Base-by-base conservation (phyloP, 1,140 invertebrate genomes). In the Cyclina sinensis region DNA sequence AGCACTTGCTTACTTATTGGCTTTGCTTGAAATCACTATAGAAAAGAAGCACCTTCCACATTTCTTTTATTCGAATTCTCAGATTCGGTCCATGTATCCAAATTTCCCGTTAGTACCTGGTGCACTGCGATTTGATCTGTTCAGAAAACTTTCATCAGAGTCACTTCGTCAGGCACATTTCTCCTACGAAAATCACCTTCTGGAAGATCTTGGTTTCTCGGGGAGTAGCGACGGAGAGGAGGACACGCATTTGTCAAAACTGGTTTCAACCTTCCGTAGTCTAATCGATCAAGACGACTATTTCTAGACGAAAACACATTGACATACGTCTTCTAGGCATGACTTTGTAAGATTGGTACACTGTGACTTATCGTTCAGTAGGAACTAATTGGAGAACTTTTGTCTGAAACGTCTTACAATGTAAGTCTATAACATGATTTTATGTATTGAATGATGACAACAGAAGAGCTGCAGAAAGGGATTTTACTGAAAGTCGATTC, bases 21-120 rank as follows among this genome's bases (percentile, higher is more conserved):
- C 32, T 9, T 24, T 86, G 0, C 51, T 86, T 18, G 4, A 59
- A 2, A 43, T 35, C 11, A 32, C 21, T 59, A n/a, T 86, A 0
- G 35, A 86, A 16, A 48, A 54, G 32, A 76, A 39, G 46, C 65
- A 43, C 1, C 24, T 86, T n/a, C 83, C 83, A n/a, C n/a, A n/a
- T n/a, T n/a, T n/a, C n/a, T n/a, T n/a, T n/a, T n/a, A n/a, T n/a
- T n/a, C n/a, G n/a, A 9, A 80, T 54, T 37, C 59, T 27, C 12
- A 27, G 21, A 70, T 83, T 1, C 21, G 43, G 18, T 1, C 5
- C 24, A 83, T 83, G 81, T 70, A 48, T 39, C 39, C 30, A 24
- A 46, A 46, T 37, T 83, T 70, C 62, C n/a, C 37, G 1, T 16
- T 46, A 30, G 62, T 32, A 1, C 21, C 39, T 21, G 81, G 46